Percentiles rank a stretch among this genome's conserved stretches.
Conservation (phyloP, 2,113 vertebrate genomes). For the Glaucomys volans region DNA sequence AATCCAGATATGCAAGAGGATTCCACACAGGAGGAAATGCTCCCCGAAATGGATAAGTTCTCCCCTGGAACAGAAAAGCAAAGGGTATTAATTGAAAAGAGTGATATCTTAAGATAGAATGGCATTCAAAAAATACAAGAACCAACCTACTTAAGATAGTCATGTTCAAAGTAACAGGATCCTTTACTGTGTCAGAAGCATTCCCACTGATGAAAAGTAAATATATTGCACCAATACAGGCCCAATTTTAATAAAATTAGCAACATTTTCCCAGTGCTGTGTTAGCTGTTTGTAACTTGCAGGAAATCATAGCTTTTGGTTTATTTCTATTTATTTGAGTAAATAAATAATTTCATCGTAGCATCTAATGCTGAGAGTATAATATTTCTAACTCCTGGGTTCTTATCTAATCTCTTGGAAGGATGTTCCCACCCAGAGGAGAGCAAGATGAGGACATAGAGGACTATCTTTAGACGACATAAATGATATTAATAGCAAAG, state of each 20-base stretch:
- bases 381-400: neutral
- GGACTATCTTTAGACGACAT: neutral
- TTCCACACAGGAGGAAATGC: constrained; percentile 89
- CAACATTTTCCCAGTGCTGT: neutral
- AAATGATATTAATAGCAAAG: constrained; percentile 9
- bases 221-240: neutral
- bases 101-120: neutral
- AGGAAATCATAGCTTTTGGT: neutral
- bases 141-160: neutral
- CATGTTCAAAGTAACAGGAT: constrained; percentile 58
- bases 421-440: neutral
- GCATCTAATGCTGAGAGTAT: neutral
- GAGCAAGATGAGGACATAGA: neutral
- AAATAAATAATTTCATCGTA: constrained; percentile 26
- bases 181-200: constrained; percentile 24
- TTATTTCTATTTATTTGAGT: neutral
- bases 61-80: constrained; percentile 86
- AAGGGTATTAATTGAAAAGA: constrained; percentile 50
- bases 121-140: constrained; percentile 56
- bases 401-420: constrained; percentile 37
- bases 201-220: neutral
- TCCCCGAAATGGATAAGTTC: constrained; percentile 74
- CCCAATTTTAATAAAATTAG: constrained; percentile 40
- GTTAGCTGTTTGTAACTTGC: neutral
- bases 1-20: constrained; percentile 89